Base-by-base conservation (phyloP, 2,113 vertebrate genomes). In the Apodemus speciosus region DNA sequence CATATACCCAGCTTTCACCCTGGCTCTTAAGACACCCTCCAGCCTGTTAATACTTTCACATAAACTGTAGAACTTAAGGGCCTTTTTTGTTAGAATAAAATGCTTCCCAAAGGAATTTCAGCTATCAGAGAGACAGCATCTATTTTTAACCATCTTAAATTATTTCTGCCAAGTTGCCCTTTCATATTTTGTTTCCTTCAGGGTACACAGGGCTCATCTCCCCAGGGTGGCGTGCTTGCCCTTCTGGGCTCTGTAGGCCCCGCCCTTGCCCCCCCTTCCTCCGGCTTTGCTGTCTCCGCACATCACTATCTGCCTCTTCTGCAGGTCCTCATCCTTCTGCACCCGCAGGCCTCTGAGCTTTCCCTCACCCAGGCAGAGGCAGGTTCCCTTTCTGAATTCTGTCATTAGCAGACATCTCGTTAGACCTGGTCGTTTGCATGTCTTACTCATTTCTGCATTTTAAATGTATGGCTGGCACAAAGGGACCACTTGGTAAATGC, bases 21-120 rank as follows among this genome's bases (percentile, higher is more conserved):
- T 23, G 90, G 60, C 85, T 91, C 76, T 90, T 90, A 49, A 90
- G 83, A 95, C 40, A 85, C 69, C 69, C 49, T 46, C 77, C 32
- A 51, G 14, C 32, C 30, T 53, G 21, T 49, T 49, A 72, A 30
- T 76, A 68, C n/a, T 88, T 76, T 49, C 32, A 27, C 86, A 64
- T 21, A 30, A 81, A 20, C 40, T 58, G 5, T 90, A 84, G 25
- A 86, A 69, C 38, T 84, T 30, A 91, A 64, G 27, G 7, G 6
- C 18, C 30, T 21, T 75, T 75, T 91, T 87, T 87, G 16, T 75
- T 80, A 21, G 69, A 16, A 21, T 88, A 16, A 80, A 60, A 90
- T 8, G 4, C 88, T 94, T 93, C 80, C 73, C 46, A 81, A 83
- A 93, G 84, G 66, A 84, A 79, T 40, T 40, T 25, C 23, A 73